A percentile compares a stretch with the other conserved stretches of the same genome.
Evolutionary conservation across 2,888 invertebrate genomes (phyloP).

Genomic region (Dryobotodes eremita): DNA sequence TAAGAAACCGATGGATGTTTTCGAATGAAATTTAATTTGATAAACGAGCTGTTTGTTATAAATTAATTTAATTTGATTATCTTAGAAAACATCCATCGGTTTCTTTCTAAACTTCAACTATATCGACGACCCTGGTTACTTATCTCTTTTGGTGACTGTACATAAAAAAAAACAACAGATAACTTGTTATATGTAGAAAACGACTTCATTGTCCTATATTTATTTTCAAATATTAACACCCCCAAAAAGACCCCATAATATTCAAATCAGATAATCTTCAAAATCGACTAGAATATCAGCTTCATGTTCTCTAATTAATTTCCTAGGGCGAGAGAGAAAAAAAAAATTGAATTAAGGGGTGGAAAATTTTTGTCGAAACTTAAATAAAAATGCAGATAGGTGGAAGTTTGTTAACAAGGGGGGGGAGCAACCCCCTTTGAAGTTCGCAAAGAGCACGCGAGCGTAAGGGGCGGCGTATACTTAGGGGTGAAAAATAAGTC

Average conservation of each 20-base stretch:
- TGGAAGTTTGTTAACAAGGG: slow-evolving; percentile 82
- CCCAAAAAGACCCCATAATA: slow-evolving; percentile 17
- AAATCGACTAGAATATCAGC: slow-evolving; percentile 51
- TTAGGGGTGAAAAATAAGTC: slow-evolving; percentile 88
- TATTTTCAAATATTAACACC: slow-evolving; percentile 19
- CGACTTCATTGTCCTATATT: slow-evolving; percentile 28
- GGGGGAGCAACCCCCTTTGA: slow-evolving; percentile 83
- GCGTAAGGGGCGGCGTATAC: slow-evolving; percentile 75
- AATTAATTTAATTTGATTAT: too few relatives aligned
- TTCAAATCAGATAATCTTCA: slow-evolving; percentile 57
- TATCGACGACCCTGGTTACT: too few relatives aligned
- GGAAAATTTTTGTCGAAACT: slow-evolving; percentile 87
- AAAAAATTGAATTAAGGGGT: slow-evolving; percentile 84
- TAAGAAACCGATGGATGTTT: too few relatives aligned
- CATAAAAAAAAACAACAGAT: neutral
- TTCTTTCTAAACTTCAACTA: too few relatives aligned
- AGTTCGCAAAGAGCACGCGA: slow-evolving; percentile 71
- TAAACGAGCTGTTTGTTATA: too few relatives aligned
- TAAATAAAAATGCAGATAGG: slow-evolving; percentile 86
- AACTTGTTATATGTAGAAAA: neutral
- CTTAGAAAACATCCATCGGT: too few relatives aligned
- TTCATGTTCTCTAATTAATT: slow-evolving; percentile 76
- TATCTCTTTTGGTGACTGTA: too few relatives aligned
- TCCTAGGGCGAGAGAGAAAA: slow-evolving; percentile 75
- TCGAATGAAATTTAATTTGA: too few relatives aligned